A percentile compares a stretch with the other conserved stretches of the same genome.
Conservation (phyloP, 2,113 vertebrate genomes). For the Notechis scutatus region DNA sequence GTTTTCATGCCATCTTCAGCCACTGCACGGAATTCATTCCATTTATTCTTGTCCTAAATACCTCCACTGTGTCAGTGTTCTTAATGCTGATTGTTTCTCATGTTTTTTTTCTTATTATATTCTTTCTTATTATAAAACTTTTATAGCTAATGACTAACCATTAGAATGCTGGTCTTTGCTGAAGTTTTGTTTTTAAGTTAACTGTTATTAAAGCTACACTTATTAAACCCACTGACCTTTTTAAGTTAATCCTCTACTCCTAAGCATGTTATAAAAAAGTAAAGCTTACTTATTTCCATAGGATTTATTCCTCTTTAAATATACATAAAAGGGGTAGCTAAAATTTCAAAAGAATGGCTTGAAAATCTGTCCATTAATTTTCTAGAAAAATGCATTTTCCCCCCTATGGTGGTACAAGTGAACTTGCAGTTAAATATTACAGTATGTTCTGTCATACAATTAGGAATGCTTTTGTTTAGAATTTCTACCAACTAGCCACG, state of each 20-base stretch:
- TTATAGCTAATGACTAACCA: neutral
- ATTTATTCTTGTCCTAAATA: slow-evolving; percentile 43
- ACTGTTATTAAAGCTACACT: neutral
- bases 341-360: neutral
- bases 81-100: slow-evolving; percentile 28
- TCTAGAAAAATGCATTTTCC: slow-evolving; percentile 9
- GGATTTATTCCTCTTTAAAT: neutral
- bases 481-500: neutral
- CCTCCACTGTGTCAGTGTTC: slow-evolving; percentile 64
- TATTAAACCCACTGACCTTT: neutral
- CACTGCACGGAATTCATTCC: slow-evolving; percentile 68
- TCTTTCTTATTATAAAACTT: slow-evolving; percentile 18
- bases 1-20: slow-evolving; percentile 35
- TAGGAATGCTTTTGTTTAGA: neutral
- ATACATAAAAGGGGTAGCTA: neutral
- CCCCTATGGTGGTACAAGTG: slow-evolving; percentile 30
- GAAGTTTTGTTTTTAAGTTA: neutral
- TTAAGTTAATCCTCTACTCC: neutral
- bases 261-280: slow-evolving; percentile 1
- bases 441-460: neutral
- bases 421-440: neutral
- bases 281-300: neutral
- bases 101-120: slow-evolving; percentile 15
- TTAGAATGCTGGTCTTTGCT: neutral
- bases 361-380: neutral